Base-by-base conservation (phyloP, 2,888 invertebrate species). In the Sarcophaga carnaria region DNA sequence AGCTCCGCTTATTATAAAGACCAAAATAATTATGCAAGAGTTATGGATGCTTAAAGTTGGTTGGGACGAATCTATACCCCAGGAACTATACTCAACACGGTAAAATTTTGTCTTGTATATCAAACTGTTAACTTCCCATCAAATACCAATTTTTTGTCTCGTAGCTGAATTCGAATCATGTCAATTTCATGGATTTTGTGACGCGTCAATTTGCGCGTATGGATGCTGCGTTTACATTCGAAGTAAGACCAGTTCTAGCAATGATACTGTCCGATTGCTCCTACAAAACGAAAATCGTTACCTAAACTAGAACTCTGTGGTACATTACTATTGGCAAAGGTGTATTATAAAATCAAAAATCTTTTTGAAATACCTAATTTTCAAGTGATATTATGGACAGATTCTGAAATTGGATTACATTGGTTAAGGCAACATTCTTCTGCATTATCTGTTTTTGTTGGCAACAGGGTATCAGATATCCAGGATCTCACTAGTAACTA, bases 381-480 rank as follows among this genome's bases (percentile, higher is more conserved):
- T 20, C 20, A 62, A 62, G 62, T 62, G 20, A 22, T 62, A 20
- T 22, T 62, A 20, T 87, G 86, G 83, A 83, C 85, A 47, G 85
- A 88, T 60, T 88, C 88, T 17, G 80, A 77, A 47, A 85, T 89
- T 22, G 87, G 86, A 0, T 22, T 88, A 17, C 80, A 77, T 8
- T 87, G 88, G 88, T 69, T 89, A 3, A 64, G 17, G 22, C 27
- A 67, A 63, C 85, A 88, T 10, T 87, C 88, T 8, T 71, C 82
- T 4, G 81, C 84, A 12, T 59, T 86, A 3, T 86, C 81, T 54
- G 14, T 54, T 17, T 54, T 54, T 54, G 17, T 54, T 17, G 14
- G 17, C 54, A 54, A 54, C 3, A 54, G 17, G 54, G 54, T 12
- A 4, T 77, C 74, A 2, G 85, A 83, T 60, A 87, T 88, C 60